Conservation (phyloP, 2,888 invertebrate species). For the Dicyrtomina minuta region DNA sequence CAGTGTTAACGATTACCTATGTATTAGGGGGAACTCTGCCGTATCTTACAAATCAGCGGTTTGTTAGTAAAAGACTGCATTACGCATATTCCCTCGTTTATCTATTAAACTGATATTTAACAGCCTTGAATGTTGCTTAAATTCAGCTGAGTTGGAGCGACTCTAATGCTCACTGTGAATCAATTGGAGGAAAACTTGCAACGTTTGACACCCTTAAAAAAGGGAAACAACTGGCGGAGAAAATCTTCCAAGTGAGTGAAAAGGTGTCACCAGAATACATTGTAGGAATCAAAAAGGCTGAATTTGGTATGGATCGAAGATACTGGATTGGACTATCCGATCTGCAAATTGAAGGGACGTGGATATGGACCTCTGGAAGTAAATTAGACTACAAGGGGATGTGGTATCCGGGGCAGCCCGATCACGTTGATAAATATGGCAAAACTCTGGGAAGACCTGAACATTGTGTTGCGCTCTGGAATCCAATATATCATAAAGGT, state of each 20-base stretch:
- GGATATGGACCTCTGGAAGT: not conserved
- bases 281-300: constrained; percentile 10
- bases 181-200: not conserved
- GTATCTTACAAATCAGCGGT: no score
- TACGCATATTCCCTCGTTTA: no score
- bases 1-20: no score
- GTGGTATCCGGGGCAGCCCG: constrained; percentile 34
- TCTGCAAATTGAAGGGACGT: constrained; percentile 20
- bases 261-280: not conserved
- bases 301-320: constrained; percentile 37
- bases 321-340: constrained; percentile 42
- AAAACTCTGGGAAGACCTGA: constrained; percentile 19
- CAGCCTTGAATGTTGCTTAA: no score
- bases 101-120: no score
- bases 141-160: constrained; percentile 11
- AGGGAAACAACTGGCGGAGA: not conserved
- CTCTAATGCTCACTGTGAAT: not conserved
- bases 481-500: constrained; percentile 23
- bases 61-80: no score
- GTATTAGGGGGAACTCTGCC: no score
- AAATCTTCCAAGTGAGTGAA: constrained; percentile 1
- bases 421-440: constrained; percentile 14
- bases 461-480: constrained; percentile 37
- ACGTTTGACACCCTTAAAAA: not conserved
- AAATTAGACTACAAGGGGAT: not conserved